Base-by-base conservation (phyloP, 2,888 invertebrate genomes). In the Sarcophaga caerulescens region DNA sequence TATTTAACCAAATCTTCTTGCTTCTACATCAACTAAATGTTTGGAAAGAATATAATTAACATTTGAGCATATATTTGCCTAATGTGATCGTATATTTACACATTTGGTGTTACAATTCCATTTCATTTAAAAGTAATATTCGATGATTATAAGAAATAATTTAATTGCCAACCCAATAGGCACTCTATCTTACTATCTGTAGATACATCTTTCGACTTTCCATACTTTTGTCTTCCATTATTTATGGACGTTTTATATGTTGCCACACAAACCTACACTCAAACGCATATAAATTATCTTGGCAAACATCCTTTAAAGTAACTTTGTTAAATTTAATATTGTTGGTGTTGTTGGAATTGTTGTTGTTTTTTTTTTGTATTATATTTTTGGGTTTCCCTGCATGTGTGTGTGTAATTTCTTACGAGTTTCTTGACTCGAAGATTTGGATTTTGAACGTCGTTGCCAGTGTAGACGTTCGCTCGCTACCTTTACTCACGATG, bases 191-290 rank as follows among this genome's bases (percentile, higher is more conserved):
- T 44, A 17, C 62, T 75, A 70, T 75, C 44, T 45, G 8, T 19
- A 19, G 44, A 79, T 79, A 79, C 19, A 63, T 65, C 63, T 52
- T 52, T 52, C 5, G 1, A 12, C 14, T 52, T 65, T 78, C 47
- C 23, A 63, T 68, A 25, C 71, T 79, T 74, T 65, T 77, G 80
- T 74, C 62, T 73, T 66, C 59, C 74, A 81, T 81, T 77, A 81
- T 83, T 85, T 85, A 85, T 85, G 73, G 74, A 65, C 21, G 47
- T 80, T 83, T 85, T 63, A 81, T 77, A 69, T 79, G 65, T 60
- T 65, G 17, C 52, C 52, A 52, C 3, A 14, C 52, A 52, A 52
- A 14, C 57, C 12, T 25, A 47, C 47, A 62, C 69, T 74, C 17
- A 74, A 35, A 23, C 23, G 57, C 52, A 23, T 57, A 60, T 60